Conservation (phyloP, 2,113 vertebrate species). For the Macrotis lagotis region DNA sequence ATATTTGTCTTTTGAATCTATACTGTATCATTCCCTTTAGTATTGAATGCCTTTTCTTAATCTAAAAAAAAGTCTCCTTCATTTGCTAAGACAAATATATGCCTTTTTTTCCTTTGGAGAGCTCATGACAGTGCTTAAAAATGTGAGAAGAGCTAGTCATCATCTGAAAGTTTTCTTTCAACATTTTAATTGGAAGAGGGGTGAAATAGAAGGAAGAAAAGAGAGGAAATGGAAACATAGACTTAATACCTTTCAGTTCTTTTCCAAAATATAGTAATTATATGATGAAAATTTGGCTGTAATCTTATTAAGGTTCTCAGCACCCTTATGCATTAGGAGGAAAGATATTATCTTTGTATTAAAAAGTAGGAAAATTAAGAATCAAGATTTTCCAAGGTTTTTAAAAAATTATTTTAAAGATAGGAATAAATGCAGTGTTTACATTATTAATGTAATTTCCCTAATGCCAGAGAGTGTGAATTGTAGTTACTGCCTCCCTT, state of each 20-base stretch:
- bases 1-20: not conserved
- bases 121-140: not conserved
- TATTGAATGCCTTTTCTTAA: conserved; percentile 11
- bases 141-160: not conserved
- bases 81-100: conserved; percentile 34
- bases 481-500: not conserved
- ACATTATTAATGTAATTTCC: not conserved
- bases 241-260: not conserved
- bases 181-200: not conserved
- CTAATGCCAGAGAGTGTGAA: not conserved
- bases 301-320: not conserved
- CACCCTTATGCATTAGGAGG: not conserved
- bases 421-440: not conserved
- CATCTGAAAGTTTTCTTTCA: not conserved
- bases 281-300: not conserved
- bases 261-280: not conserved
- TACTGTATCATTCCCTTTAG: not conserved
- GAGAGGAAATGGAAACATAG: not conserved
- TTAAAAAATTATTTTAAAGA: conserved; percentile 29
- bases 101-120: conserved; percentile 11
- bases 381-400: not conserved
- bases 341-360: not conserved
- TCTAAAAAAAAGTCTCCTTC: not conserved
- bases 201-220: not conserved
- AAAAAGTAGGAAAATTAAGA: not conserved